Evolutionary conservation across 1,140 invertebrate genomes (phyloP), one percentile per base, ranked within the genome.

Genomic region (Gonatopus flavifemur): DNA sequence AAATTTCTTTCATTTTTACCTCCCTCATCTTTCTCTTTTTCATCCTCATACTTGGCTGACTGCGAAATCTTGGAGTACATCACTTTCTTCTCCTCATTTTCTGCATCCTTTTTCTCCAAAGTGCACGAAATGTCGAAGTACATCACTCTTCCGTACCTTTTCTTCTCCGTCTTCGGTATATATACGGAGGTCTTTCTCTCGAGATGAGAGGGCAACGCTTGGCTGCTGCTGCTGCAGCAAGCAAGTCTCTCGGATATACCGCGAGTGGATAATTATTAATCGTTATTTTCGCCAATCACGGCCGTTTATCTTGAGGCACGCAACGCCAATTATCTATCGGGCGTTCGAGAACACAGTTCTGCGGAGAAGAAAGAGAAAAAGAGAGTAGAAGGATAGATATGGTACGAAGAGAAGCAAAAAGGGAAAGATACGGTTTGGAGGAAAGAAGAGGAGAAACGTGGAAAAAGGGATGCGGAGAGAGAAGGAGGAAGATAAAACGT

Each of bases 201-300:
- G 59, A 70, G 68, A 72, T 73, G 70, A 69, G 67, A 70, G 67
- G 68, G 64, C 66, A 66, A n/a, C n/a, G n/a, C n/a, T n/a, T n/a
- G 66, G 44, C 69, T 62, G 67, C 58, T n/a, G n/a, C n/a, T n/a
- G n/a, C n/a, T n/a, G n/a, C n/a, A n/a, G n/a, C n/a, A n/a, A n/a
- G n/a, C n/a, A n/a, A n/a, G n/a, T n/a, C n/a, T n/a, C 62, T 69
- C 49, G 66, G 59, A 72, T 66, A n/a, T n/a, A 63, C 62, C 61
- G 67, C 70, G 66, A 72, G 70, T 72, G 70, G 70, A 70, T 74
- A 74, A 74, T 74, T 74, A 74, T 74, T 74, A 72, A 74, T 72
- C 72, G 70, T 72, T 72, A 72, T 74, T 74, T 74, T 71, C 69
- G 70, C 70, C 70, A 72, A 72, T 73, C 70, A 70, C 69, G 72